Evolutionary conservation across 2,888 invertebrate genomes (phyloP).

Genomic region (Clitarchus hookeri): DNA sequence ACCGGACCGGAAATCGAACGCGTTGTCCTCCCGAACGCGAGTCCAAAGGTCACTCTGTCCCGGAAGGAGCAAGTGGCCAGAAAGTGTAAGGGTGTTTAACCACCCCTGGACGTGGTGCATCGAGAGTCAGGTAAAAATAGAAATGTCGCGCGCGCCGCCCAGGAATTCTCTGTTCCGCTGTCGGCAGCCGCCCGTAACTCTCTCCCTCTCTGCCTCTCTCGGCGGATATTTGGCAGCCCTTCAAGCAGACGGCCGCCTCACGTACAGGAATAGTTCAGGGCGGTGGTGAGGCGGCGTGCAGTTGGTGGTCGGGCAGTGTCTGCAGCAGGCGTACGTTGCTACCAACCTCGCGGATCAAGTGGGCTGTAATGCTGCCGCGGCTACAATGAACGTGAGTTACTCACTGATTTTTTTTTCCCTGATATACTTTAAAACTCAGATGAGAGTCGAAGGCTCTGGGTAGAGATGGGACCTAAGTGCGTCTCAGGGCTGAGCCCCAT

Average conservation of each 20-base stretch:
- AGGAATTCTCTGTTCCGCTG: neutral
- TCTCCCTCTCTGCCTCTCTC: neutral
- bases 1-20: too few species aligned
- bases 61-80: neutral
- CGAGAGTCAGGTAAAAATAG: neutral
- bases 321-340: neutral
- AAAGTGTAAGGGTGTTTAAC: neutral
- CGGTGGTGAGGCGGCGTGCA: neutral
- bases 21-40: too few species aligned
- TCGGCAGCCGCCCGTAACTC: neutral
- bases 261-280: neutral
- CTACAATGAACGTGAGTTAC: neutral
- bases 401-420: neutral
- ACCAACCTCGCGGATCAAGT: neutral
- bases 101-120: neutral
- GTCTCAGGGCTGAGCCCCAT: too few species aligned
- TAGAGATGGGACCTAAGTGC: too few species aligned
- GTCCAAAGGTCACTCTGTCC: neutral
- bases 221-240: neutral
- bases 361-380: neutral
- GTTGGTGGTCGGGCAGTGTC: conserved; percentile 1
- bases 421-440: too few species aligned
- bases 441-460: too few species aligned
- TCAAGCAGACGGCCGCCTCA: neutral
- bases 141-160: neutral